These are phyloP conservation scores for Cinclus cinclus DNA, from an alignment of 2,113 vertebrate species.

Conservation along the genomic window DNA sequence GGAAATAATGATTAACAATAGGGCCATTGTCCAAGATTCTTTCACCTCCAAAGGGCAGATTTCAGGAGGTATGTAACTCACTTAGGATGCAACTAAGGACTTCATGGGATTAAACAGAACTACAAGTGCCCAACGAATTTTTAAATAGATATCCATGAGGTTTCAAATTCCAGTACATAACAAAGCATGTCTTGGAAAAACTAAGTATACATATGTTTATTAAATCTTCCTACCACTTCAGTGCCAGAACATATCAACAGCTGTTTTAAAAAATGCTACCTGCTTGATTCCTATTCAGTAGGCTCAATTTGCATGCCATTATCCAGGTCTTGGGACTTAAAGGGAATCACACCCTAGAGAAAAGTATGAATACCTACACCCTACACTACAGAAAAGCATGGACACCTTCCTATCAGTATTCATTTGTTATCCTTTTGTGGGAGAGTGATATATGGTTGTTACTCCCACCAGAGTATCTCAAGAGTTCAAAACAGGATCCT, in stretches of 20 bases:
- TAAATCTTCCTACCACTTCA: neutral
- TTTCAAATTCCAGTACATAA: neutral
- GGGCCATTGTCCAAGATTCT: conserved; percentile 23
- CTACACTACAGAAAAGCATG: neutral
- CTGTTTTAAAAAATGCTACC: neutral
- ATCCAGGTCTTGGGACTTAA: neutral
- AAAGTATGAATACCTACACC: neutral
- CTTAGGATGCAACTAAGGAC: neutral
- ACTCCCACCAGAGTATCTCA: neutral
- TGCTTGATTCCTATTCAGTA: neutral
- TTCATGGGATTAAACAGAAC: neutral
- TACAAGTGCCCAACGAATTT: neutral
- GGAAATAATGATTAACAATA: conserved; percentile 33
- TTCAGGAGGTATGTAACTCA: neutral
- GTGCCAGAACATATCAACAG: neutral
- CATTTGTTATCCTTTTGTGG: neutral
- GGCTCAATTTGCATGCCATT: neutral
- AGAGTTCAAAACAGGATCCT: neutral
- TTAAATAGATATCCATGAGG: neutral
- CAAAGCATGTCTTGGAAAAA: neutral
- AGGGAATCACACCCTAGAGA: neutral
- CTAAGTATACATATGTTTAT: neutral
- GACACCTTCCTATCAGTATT: neutral
- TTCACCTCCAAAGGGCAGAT: conserved; percentile 3
- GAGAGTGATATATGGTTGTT: neutral